phyloP scores from a whole-genome alignment of 2,113 vertebrate species.

The Brachyistius frenatus region DNA sequence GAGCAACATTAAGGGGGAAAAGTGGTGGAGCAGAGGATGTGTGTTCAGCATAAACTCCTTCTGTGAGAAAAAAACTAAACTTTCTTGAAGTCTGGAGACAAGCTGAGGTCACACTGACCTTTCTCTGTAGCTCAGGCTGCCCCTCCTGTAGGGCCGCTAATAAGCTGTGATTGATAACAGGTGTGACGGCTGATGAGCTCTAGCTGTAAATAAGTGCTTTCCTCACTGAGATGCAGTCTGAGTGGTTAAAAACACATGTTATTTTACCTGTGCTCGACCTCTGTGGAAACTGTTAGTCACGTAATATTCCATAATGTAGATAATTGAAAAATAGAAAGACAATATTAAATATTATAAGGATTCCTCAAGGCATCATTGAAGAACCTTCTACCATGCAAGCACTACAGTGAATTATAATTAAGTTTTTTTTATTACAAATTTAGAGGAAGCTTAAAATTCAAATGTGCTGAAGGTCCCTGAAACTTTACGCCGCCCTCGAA shows the following conservation, averaged over 20 bases:
- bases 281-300: not conserved
- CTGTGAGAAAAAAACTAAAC: slow-evolving; percentile 15
- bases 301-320: not conserved
- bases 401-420: too few species aligned
- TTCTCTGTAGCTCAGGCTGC: slow-evolving; percentile 26
- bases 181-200: slow-evolving; percentile 24
- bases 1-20: not conserved
- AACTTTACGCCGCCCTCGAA: too few species aligned
- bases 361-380: too few species aligned
- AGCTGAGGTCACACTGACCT: slow-evolving; percentile 39
- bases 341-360: not conserved
- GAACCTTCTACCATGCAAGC: too few species aligned
- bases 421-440: too few species aligned
- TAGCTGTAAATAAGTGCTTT: slow-evolving; percentile 15
- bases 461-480: too few species aligned
- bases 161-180: slow-evolving; percentile 40
- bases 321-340: not conserved
- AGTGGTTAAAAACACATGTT: not conserved
- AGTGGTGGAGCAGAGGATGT: not conserved
- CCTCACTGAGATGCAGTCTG: not conserved
- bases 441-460: too few species aligned
- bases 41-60: slow-evolving; percentile 3
- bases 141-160: slow-evolving; percentile 14
- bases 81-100: slow-evolving; percentile 2
- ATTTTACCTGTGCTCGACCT: not conserved